These are phyloP conservation scores for Sebastes reedi DNA, from an alignment of 2,797 vertebrate species.

Conservation along the genomic window DNA sequence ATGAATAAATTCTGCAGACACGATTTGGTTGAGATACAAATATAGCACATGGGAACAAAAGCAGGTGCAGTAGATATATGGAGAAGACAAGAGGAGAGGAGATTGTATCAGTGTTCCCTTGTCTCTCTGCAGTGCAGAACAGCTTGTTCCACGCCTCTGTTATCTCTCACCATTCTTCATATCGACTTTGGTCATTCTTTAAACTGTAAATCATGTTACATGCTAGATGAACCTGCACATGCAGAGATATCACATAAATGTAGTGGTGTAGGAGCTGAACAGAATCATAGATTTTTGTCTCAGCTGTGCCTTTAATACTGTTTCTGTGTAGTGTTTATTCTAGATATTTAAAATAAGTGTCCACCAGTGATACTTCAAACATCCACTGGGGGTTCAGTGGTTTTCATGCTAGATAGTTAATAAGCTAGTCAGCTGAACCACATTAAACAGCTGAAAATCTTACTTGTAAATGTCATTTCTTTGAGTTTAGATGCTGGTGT, in stretches of 20 bases:
- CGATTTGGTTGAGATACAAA: slow-evolving; percentile 30
- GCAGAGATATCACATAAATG: neutral
- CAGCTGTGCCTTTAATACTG: neutral
- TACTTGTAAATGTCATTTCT: neutral
- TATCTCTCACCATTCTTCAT: slow-evolving; percentile 55
- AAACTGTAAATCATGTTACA: slow-evolving; percentile 47
- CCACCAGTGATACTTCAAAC: neutral
- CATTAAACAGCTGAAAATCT: neutral
- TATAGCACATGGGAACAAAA: slow-evolving; percentile 39
- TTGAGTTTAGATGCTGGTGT: neutral
- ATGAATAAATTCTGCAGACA: slow-evolving; percentile 28
- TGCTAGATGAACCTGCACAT: slow-evolving; percentile 9
- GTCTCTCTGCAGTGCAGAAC: slow-evolving; percentile 29
- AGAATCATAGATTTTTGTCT: neutral
- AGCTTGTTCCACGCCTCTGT: slow-evolving; percentile 45
- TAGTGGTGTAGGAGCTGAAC: neutral
- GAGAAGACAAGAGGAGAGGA: slow-evolving; percentile 20
- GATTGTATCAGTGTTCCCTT: slow-evolving; percentile 45
- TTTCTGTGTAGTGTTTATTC: neutral
- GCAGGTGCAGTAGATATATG: slow-evolving; percentile 46
- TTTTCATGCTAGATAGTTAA: neutral
- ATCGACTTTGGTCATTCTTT: slow-evolving; percentile 41
- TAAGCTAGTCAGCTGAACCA: neutral
- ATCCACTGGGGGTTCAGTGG: neutral
- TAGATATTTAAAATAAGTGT: neutral